A percentile compares a stretch with the other conserved stretches of the same genome.
phyloP scores from a whole-genome alignment of 2,888 invertebrate genomes.

The Hedya salicella region DNA sequence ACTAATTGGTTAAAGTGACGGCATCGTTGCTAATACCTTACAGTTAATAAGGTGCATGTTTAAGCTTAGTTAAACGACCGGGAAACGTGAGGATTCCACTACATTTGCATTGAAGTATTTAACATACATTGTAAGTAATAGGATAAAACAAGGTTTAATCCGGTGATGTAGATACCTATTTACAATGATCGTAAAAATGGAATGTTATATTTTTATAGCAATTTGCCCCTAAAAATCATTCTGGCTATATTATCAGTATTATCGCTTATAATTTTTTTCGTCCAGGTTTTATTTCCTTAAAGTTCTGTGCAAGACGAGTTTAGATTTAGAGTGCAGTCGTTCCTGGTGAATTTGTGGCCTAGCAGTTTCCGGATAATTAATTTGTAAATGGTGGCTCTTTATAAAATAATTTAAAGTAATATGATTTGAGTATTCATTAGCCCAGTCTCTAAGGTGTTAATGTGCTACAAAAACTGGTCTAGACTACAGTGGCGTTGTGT shows the following conservation, averaged over 20 bases:
- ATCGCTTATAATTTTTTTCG: background rate
- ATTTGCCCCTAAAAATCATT: background rate
- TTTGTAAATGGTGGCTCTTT: no score
- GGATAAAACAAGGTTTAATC: background rate
- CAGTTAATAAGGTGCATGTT: background rate
- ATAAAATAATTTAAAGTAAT: no score
- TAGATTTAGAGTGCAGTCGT: no score
- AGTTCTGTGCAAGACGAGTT: no score
- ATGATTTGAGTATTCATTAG: no score
- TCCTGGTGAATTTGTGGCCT: no score
- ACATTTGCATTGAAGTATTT: background rate
- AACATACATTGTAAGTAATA: constrained; percentile 18
- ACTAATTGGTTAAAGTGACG: constrained; percentile 54
- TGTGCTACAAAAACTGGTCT: no score
- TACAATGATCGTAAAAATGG: constrained; percentile 4
- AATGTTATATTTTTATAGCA: background rate
- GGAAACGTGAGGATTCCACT: background rate
- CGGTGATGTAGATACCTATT: background rate
- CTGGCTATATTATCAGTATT: constrained; percentile 7
- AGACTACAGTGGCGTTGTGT: no score
- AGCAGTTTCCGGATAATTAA: no score
- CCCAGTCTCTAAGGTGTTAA: no score
- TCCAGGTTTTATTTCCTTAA: background rate
- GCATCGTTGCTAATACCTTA: constrained; percentile 11
- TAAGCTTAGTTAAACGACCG: constrained; percentile 2